Percentiles rank a stretch among this genome's conserved stretches.
phyloP scores from a whole-genome alignment of 2,888 invertebrate genomes.

The Cryptocheilus praepositus region DNA sequence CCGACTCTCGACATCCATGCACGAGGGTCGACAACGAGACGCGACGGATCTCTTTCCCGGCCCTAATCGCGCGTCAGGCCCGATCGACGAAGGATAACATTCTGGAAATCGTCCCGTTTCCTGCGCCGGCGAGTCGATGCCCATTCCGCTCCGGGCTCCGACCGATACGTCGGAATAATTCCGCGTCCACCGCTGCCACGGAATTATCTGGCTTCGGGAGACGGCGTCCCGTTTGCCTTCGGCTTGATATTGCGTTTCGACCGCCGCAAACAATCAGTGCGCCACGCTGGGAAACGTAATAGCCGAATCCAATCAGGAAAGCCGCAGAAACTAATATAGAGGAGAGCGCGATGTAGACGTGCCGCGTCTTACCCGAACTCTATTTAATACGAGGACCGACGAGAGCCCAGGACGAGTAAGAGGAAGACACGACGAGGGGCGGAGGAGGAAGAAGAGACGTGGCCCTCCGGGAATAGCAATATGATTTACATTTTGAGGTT shows the following conservation, averaged over 20 bases:
- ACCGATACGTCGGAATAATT: background rate
- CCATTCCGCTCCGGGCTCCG: too few relatives aligned
- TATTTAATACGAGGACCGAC: constrained; percentile 51
- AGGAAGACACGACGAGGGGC: constrained; percentile 14
- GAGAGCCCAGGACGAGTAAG: constrained; percentile 4
- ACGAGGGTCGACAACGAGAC: constrained; percentile 6
- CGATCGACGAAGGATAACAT: background rate
- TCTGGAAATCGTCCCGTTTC: too few relatives aligned
- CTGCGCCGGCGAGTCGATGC: too few relatives aligned
- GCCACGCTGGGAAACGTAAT: constrained; percentile 39
- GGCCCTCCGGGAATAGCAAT: constrained; percentile 65
- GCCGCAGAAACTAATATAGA: constrained; percentile 56
- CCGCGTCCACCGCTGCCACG: constrained; percentile 12
- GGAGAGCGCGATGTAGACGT: constrained; percentile 4
- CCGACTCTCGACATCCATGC: background rate
- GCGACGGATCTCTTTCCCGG: constrained; percentile 1
- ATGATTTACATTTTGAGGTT: constrained; percentile 74
- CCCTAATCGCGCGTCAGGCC: constrained; percentile 1
- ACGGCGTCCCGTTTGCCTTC: constrained; percentile 4
- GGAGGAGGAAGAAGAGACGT: constrained; percentile 25
- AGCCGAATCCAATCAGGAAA: constrained; percentile 52
- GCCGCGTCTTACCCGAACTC: constrained; percentile 53
- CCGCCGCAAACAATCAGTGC: constrained; percentile 46
- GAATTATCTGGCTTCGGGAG: constrained; percentile 1
- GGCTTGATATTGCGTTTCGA: constrained; percentile 23